These are phyloP conservation scores for Margaritifera margaritifera DNA, from an alignment of 2,888 invertebrate species.

Conservation along the genomic window DNA sequence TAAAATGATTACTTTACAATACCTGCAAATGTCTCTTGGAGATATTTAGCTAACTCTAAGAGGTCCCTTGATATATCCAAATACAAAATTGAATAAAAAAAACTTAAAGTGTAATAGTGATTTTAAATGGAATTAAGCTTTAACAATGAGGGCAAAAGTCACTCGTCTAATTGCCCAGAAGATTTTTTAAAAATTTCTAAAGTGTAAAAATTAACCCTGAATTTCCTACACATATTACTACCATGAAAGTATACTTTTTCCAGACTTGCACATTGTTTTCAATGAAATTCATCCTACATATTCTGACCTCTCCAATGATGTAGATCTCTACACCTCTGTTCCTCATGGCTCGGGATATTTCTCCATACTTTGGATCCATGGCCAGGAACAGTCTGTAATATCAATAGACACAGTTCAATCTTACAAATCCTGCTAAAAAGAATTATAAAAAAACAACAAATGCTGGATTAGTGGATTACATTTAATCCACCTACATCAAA, in stretches of 20 bases:
- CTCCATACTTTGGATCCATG: slow-evolving; percentile 95
- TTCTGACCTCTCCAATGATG: slow-evolving; percentile 72
- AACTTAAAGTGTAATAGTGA: too few species aligned
- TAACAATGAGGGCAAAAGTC: too few species aligned
- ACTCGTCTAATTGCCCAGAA: too few species aligned
- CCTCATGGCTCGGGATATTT: slow-evolving; percentile 98
- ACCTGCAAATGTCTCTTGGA: too few species aligned
- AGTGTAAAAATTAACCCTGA: slow-evolving; percentile 2
- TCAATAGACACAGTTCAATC: neutral
- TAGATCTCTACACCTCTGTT: slow-evolving; percentile 96
- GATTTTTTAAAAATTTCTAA: slow-evolving; percentile 1
- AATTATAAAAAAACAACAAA: neutral
- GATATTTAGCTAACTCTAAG: too few species aligned
- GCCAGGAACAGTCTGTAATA: slow-evolving; percentile 87
- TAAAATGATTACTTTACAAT: too few species aligned
- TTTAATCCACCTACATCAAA: too few species aligned
- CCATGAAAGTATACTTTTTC: neutral
- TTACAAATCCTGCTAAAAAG: neutral
- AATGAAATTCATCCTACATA: slow-evolving; percentile 1
- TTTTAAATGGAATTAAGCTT: too few species aligned
- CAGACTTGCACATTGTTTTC: neutral
- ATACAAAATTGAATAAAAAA: too few species aligned
- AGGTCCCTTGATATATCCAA: too few species aligned
- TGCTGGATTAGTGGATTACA: too few species aligned
- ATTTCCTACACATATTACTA: neutral